A percentile compares a stretch with the other conserved stretches of the same genome.
These are phyloP conservation scores for Ptychadena robeensis DNA, from an alignment of 2,797 vertebrate species.

Conservation along the genomic window DNA sequence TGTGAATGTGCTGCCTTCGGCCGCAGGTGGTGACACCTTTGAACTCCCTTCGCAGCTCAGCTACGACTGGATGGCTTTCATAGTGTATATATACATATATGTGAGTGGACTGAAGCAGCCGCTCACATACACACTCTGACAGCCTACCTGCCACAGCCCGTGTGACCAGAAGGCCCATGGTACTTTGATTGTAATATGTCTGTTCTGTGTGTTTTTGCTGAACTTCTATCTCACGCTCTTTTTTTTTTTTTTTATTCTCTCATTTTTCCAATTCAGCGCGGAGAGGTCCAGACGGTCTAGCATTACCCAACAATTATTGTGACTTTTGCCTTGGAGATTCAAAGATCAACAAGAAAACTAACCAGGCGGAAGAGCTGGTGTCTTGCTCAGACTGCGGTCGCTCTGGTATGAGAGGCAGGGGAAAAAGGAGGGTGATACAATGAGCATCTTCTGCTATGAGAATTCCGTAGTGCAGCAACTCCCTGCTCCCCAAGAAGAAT, in stretches of 20 bases:
- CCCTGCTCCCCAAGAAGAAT: constrained; percentile 22
- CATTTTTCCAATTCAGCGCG: constrained; percentile 75
- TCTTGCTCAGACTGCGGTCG: constrained; percentile 96
- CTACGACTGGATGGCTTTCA: no score
- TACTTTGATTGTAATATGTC: not conserved
- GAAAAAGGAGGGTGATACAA: constrained; percentile 37
- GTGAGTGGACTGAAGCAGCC: no score
- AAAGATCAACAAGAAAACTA: constrained; percentile 93
- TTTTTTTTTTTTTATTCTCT: not conserved
- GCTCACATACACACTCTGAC: no score
- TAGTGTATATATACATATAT: no score
- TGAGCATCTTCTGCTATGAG: constrained; percentile 23
- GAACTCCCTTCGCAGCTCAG: no score
- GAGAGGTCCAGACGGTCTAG: constrained; percentile 90
- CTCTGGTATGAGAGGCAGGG: constrained; percentile 78
- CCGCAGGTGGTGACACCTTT: no score
- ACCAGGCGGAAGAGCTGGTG: constrained; percentile 90
- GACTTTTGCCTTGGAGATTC: constrained; percentile 96
- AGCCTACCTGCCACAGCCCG: no score
- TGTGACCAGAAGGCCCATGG: no score
- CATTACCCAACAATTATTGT: constrained; percentile 93
- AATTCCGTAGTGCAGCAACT: constrained; percentile 12
- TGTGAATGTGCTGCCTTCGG: no score
- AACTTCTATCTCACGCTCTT: not conserved
- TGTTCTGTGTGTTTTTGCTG: not conserved